These are phyloP conservation scores for Sebastes trivittatus DNA, from an alignment of 2,797 vertebrate genomes.

Conservation along the genomic window DNA sequence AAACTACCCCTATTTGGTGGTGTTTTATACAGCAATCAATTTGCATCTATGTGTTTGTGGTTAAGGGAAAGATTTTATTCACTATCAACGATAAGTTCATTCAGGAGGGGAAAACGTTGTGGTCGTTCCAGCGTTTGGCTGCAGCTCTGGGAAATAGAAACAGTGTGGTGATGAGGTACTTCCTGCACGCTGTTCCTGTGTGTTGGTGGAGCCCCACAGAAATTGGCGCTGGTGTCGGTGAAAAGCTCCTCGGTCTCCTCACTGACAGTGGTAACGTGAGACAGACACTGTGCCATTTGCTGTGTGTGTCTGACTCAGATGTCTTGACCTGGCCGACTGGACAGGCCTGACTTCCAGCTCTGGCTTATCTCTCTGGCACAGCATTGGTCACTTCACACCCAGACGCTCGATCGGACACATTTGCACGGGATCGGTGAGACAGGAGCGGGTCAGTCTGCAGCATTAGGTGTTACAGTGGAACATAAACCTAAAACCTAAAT, in stretches of 20 bases:
- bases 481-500: not conserved
- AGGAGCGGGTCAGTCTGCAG: slow-evolving; percentile 5
- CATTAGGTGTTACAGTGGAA: not conserved
- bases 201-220: slow-evolving; percentile 32
- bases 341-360: slow-evolving; percentile 85
- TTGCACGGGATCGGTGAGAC: slow-evolving; percentile 31
- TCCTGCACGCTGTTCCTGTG: slow-evolving; percentile 58
- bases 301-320: slow-evolving; percentile 76
- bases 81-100: slow-evolving; percentile 39
- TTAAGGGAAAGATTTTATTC: slow-evolving; percentile 36
- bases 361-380: slow-evolving; percentile 85
- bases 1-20: not conserved
- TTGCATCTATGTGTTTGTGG: not conserved
- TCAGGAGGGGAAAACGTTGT: slow-evolving; percentile 33
- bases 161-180: slow-evolving; percentile 59
- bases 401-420: slow-evolving; percentile 72
- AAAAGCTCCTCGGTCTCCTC: slow-evolving; percentile 50
- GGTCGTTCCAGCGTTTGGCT: slow-evolving; percentile 27
- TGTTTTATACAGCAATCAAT: not conserved
- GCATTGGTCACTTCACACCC: slow-evolving; percentile 86
- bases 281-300: slow-evolving; percentile 83
- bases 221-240: slow-evolving; percentile 72
- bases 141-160: slow-evolving; percentile 48
- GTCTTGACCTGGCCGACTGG: slow-evolving; percentile 79
- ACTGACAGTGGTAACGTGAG: slow-evolving; percentile 73